phyloP scores from a whole-genome alignment of 37 sponge, comb jelly and placozoan genomes.

The Halisarca cf. caerulea region DNA sequence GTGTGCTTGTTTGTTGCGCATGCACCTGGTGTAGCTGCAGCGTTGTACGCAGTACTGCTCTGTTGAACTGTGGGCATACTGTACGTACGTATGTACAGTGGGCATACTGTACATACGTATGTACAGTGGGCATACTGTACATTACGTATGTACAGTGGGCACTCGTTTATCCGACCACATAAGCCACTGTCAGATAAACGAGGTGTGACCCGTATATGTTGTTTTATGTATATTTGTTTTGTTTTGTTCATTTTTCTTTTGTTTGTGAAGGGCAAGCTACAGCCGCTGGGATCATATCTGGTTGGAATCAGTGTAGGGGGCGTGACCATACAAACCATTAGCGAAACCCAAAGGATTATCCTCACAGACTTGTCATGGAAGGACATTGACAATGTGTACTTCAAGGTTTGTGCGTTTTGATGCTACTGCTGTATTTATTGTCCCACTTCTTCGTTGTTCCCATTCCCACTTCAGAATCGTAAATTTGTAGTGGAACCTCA shows the following conservation, averaged over 20 bases:
- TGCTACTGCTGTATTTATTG: too few species aligned
- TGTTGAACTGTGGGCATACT: neutral
- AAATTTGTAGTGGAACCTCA: slow-evolving; percentile 40
- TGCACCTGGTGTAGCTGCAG: too few species aligned
- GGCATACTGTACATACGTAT: too few species aligned
- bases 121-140: neutral
- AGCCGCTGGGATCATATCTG: neutral
- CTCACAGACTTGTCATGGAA: slow-evolving; percentile 13
- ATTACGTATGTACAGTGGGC: neutral
- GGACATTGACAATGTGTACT: neutral
- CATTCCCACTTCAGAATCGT: slow-evolving; percentile 41
- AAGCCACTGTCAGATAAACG: too few species aligned
- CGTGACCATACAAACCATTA: slow-evolving; percentile 18
- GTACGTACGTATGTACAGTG: neutral
- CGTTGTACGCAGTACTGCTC: neutral
- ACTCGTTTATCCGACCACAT: too few species aligned
- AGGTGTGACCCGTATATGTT: too few species aligned
- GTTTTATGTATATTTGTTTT: too few species aligned
- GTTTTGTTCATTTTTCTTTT: too few species aligned
- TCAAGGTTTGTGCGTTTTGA: too few species aligned
- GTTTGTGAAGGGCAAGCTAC: slow-evolving; percentile 3
- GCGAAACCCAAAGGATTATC: slow-evolving; percentile 16
- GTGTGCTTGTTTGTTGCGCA: too few species aligned
- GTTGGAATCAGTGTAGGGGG: slow-evolving; percentile 38
- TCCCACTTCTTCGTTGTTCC: neutral